Base-by-base conservation (phyloP, 2,888 invertebrate species). In the Notodonta ziczac region DNA sequence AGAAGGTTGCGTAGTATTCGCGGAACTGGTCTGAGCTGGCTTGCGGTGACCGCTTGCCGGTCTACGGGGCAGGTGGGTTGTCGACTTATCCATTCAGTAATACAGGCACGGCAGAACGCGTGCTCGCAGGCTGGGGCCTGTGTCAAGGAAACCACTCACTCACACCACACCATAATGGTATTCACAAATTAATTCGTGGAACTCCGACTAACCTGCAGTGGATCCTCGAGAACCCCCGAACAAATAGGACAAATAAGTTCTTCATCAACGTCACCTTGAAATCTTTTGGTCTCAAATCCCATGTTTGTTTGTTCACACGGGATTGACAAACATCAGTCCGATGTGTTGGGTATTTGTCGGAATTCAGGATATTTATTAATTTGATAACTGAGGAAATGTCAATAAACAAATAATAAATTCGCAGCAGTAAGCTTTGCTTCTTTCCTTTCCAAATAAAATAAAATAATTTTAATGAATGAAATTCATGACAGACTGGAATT, bases 181-280 rank as follows among this genome's bases (percentile, higher is more conserved):
- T 16, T 51, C 8, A 46, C 9, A 39, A 44, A 59, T 56, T 55
- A 16, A 59, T 12, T 59, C 50, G 61, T 57, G 35, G 53, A 67
- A 69, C 57, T 16, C 51, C 24, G 32, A 83, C 84, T 79, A 93
- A 98, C 98, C 96, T 99, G 99, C 67, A 99, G 94, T 54, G 99
- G 98, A 85, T 99, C 98, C 84, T 99, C 98, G 61, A 99, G 92
- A 70, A 99, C 99, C 72, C 98, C 97, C 69, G 98, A 98, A 92
- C 99, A 99, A 90, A 99, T 99, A 72, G 99, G 97, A 85, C 99
- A 99, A 78, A 99, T 96, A 68, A 99, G 94, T 94, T 99, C 99
- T 94, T 99, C 99, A 91, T 99, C 99, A 75, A 99, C 98, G 88
- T 97, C 97, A 83, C 98, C 98, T 94, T 98, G 97, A 95, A 99